A percentile compares a stretch with the other conserved stretches of the same genome.
These are phyloP conservation scores for Borostomias antarcticus DNA, from an alignment of 2,797 vertebrate genomes.

Conservation along the genomic window DNA sequence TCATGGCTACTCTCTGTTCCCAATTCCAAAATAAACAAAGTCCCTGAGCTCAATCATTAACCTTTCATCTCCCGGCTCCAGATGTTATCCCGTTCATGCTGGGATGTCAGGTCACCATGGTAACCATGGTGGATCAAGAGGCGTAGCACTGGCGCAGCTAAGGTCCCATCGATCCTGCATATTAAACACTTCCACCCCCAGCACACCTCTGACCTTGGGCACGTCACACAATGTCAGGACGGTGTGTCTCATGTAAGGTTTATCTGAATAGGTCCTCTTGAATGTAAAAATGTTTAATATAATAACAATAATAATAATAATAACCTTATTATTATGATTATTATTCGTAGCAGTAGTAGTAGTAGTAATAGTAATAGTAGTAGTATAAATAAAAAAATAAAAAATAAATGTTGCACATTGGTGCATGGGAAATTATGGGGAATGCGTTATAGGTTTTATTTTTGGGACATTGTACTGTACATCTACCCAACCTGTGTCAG, in stretches of 20 bases:
- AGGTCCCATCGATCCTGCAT: slow-evolving; percentile 43
- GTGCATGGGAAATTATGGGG: too few species aligned
- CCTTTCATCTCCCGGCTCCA: slow-evolving; percentile 28
- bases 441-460: too few species aligned
- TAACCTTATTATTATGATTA: too few species aligned
- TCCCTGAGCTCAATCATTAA: slow-evolving; percentile 18
- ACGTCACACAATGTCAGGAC: neutral
- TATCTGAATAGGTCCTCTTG: neutral
- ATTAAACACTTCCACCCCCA: slow-evolving; percentile 35
- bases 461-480: too few species aligned
- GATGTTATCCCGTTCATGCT: slow-evolving; percentile 17
- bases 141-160: neutral
- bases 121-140: slow-evolving; percentile 28
- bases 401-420: too few species aligned
- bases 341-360: too few species aligned
- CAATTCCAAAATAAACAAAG: neutral
- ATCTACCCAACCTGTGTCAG: too few species aligned
- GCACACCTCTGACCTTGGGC: slow-evolving; percentile 21
- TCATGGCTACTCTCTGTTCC: neutral
- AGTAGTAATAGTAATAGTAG: too few species aligned
- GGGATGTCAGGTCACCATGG: slow-evolving; percentile 28
- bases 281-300: too few species aligned
- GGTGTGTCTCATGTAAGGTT: neutral
- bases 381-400: neutral
- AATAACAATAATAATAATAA: too few species aligned